Conservation (phyloP, 2,113 vertebrate species). For the Perognathus longimembris region DNA sequence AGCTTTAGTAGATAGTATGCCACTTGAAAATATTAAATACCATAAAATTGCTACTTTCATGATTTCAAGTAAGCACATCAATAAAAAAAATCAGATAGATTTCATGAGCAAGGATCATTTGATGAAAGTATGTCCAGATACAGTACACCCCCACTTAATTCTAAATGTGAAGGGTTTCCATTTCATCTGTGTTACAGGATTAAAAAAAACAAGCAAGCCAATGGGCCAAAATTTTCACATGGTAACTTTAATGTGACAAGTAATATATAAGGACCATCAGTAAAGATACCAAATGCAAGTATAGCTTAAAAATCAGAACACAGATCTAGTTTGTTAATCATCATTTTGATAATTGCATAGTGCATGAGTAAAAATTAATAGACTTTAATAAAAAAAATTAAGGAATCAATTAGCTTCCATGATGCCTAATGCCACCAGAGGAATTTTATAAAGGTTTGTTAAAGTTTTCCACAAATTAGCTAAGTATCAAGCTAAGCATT, state of each 20-base stretch:
- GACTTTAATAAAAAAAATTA: constrained; percentile 63
- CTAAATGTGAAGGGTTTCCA: neutral
- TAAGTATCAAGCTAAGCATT: constrained; percentile 61
- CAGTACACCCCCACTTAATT: neutral
- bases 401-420: constrained; percentile 69
- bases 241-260: too few species aligned
- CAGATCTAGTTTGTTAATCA: constrained; percentile 66
- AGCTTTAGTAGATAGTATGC: constrained; percentile 52
- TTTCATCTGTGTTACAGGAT: neutral
- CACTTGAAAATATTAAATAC: constrained; percentile 62
- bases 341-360: constrained; percentile 68
- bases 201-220: neutral
- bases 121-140: constrained; percentile 7
- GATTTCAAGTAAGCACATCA: constrained; percentile 42
- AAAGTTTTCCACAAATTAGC: constrained; percentile 61
- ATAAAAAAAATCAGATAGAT: constrained; percentile 50
- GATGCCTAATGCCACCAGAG: constrained; percentile 63
- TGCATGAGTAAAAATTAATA: constrained; percentile 65
- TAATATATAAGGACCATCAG: too few species aligned
- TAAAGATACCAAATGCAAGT: constrained; percentile 55
- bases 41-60: neutral
- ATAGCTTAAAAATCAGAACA: constrained; percentile 23
- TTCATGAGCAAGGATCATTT: constrained; percentile 11
- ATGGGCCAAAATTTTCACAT: too few species aligned
- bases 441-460: constrained; percentile 34